phyloP scores from a whole-genome alignment of 2,888 invertebrate genomes.

The Acanthopleura granulata region DNA sequence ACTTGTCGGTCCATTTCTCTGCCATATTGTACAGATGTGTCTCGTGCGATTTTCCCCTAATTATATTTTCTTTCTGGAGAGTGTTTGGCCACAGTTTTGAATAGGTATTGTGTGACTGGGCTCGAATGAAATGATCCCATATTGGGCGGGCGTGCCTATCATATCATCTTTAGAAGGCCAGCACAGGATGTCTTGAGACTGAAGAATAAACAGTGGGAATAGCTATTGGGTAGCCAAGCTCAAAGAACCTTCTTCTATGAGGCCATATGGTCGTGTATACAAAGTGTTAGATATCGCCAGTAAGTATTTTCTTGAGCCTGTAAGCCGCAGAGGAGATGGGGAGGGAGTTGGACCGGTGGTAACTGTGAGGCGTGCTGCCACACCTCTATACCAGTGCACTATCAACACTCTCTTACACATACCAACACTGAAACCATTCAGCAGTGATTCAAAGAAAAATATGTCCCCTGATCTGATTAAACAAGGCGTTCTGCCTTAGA shows the following conservation, averaged over 20 bases:
- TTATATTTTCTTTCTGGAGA: background rate
- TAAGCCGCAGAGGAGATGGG: too few species aligned
- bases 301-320: too few species aligned
- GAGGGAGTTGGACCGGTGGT: too few species aligned
- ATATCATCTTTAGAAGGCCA: background rate
- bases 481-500: too few species aligned
- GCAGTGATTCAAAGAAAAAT: too few species aligned
- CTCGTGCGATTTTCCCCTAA: background rate
- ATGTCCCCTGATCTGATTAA: too few species aligned
- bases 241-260: too few species aligned
- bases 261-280: background rate
- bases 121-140: background rate
- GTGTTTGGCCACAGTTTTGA: background rate
- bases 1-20: background rate
- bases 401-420: too few species aligned
- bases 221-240: background rate
- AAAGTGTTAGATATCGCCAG: background rate
- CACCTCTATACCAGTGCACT: too few species aligned
- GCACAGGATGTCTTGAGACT: background rate
- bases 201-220: background rate
- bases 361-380: too few species aligned
- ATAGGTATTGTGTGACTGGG: background rate
- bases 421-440: too few species aligned
- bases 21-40: background rate
- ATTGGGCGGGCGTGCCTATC: background rate